These are phyloP conservation scores for Piprites chloris DNA, from an alignment of 2,113 vertebrate genomes.

Conservation along the genomic window DNA sequence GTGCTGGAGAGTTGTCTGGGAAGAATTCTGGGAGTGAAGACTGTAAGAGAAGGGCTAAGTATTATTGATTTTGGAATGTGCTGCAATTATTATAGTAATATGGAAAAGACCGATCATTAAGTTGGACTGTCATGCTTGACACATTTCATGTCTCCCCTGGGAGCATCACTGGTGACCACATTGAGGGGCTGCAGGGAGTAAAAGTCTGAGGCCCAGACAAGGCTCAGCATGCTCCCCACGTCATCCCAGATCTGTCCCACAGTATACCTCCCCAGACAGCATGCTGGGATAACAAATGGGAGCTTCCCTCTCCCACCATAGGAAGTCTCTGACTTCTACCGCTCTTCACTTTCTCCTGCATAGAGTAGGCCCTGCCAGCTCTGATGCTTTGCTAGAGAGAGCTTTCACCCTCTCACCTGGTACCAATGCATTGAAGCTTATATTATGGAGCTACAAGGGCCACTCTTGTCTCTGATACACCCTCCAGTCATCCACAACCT, in stretches of 20 bases:
- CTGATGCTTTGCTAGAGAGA: not conserved
- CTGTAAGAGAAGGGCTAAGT: not conserved
- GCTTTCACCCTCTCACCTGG: not conserved
- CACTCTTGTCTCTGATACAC: not conserved
- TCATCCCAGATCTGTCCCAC: not conserved
- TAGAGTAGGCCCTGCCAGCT: not conserved
- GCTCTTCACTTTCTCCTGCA: not conserved
- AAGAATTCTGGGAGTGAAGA: not conserved
- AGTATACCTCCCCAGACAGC: not conserved
- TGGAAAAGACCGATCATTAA: not conserved
- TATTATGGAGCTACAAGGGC: not conserved
- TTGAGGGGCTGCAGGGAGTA: not conserved
- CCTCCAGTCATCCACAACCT: not conserved
- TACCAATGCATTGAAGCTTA: not conserved
- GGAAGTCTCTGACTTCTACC: not conserved
- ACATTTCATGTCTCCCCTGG: rapidly evolving
- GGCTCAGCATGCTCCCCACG: not conserved
- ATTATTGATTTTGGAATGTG: not conserved
- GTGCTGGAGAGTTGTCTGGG: not conserved
- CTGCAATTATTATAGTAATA: not conserved
- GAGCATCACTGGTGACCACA: rapidly evolving
- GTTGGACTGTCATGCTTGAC: not conserved
- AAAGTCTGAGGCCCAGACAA: not conserved
- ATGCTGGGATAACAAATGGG: not conserved
- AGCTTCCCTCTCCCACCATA: not conserved